Evolutionary conservation across 2,888 invertebrate genomes (phyloP), one percentile per base, ranked within the genome.

Genomic region (Drosophila suboccidentalis): DNA sequence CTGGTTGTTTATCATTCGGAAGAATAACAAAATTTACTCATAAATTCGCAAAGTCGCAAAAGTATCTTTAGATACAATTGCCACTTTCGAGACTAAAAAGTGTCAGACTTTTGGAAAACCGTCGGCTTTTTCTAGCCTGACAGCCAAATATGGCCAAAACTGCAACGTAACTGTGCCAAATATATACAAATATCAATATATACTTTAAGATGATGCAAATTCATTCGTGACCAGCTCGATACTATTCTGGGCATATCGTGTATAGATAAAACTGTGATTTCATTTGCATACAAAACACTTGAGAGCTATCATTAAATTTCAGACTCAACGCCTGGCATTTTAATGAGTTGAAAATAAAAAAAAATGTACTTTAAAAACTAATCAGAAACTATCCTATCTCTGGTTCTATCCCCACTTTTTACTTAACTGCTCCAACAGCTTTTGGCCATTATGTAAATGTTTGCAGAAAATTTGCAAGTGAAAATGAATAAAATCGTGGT

Each of bases 401-500:
- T 26, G 19, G 26, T 47, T 58, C 34, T 38, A 11, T 32, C 13
- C 1, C 22, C 29, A 26, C 11, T 34, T 17, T 29, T 19, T 10
- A 51, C 43, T 59, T 36, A 36, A 54, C 41, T 54, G 39, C 19
- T 54, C 10, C 15, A 44, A 36, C 60, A 88, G 84, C 81, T 69
- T 75, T 80, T 67, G 75, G 68, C 75, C 75, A 88, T 86, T 80
- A 88, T 83, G 89, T 83, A 88, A 83, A 86, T 61, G 67, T 62
- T 49, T 77, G 71, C 50, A 68, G 39, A 46, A 63, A 61, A 75
- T 63, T 71, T 65, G 53, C 64, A 68, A 74, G 62, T 67, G 78
- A 85, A 88, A 90, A 87, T 90, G 89, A 89, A 86, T 86, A 89
- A 89, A 89, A 83, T 87, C 75, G 88, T 89, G 80, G 82, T 90